Base-by-base conservation (phyloP, 2,888 invertebrate genomes). In the Tachina grossa region DNA sequence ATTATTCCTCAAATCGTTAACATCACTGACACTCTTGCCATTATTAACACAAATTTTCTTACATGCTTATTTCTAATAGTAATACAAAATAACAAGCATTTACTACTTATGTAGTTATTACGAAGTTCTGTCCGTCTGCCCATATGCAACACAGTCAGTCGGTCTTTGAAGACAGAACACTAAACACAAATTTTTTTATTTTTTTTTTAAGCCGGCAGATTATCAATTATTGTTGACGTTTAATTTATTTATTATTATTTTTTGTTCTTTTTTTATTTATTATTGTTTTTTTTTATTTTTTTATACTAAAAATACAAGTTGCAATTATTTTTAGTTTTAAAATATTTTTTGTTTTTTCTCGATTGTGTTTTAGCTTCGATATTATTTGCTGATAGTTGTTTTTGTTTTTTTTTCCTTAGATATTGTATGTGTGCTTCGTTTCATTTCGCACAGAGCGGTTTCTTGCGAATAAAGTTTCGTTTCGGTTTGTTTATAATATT, bases 371-470 rank as follows among this genome's bases (percentile, higher is more conserved):
- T 82, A 49, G 51, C 49, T 75, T 91, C 89, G 89, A 90, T 91
- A 90, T 90, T 89, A 88, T 90, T 90, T 89, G 89, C 47, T 49
- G 16, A 14, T 76, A 55, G 19, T 77, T 39, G 39, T 43, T 31
- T 63, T 45, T 22, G 45, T 57, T 45, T 16, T 22, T 57, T 78
- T 16, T 19, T 13, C n/a, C n/a, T 13, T 45, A 5, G 47, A n/a
- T 19, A n/a, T 4, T 31, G 16, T 51, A 16, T 51, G 39, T 63
- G 39, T 19, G 19, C 22, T 82, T 82, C 65, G 79, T 91, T 91
- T 89, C 89, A 90, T 90, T 91, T 90, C 89, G 89, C 90, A 89
- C 87, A 89, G 87, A 88, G 31, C 31, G 49, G 55, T 74, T 74
- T 39, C 22, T 31, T 63, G 63, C 68, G 80, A 75, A 77, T 74